Evolutionary conservation across 1,140 invertebrate species (phyloP), one percentile per base, ranked within the genome.

Genomic region (Drosophila varians): DNA sequence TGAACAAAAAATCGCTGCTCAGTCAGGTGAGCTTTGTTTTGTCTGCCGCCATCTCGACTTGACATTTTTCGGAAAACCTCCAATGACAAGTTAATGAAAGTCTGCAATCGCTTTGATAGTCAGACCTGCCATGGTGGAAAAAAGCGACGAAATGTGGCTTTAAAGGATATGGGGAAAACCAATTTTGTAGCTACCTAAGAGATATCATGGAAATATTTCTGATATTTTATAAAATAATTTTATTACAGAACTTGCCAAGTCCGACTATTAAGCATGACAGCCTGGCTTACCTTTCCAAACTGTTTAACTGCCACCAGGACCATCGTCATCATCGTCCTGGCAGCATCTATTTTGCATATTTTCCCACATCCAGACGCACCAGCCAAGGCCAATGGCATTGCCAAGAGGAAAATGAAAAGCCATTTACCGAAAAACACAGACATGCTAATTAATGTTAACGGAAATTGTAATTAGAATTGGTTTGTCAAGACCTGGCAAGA

Each of bases 401-500:
- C 53, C 34, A 54, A 6, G 23, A 31, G 64, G 36, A 12, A 77
- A 84, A 84, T 79, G 69, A 69, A 79, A 68, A 68, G 65, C 75
- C 80, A 84, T 84, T 82, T 82, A 75, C 55, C 77, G 21, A 68
- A 82, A 75, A 84, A 86, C 72, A 66, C 80, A 80, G 82, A 86
- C 76, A 86, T 70, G 76, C 76, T 87, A 86, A 86, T 86, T 86
- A 86, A 86, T 86, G 80, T 74, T 80, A 48, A 80, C 74, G 80
- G 80, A 86, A 87, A 87, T 86, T 79, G 82, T 87, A 86, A 86
- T 86, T 86, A 79, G 75, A 84, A 84, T 49, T 64, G 60, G 72
- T 86, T 55, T 75, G 62, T 58, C 52, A 45, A 54, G 19, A 48
- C 60, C 43, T 23, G 40, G 19, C 47, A 58, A 26, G 58, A 18